Percentiles rank a stretch among this genome's conserved stretches.
These are phyloP conservation scores for Meloe dianella DNA, from an alignment of 2,888 invertebrate genomes.

Conservation along the genomic window DNA sequence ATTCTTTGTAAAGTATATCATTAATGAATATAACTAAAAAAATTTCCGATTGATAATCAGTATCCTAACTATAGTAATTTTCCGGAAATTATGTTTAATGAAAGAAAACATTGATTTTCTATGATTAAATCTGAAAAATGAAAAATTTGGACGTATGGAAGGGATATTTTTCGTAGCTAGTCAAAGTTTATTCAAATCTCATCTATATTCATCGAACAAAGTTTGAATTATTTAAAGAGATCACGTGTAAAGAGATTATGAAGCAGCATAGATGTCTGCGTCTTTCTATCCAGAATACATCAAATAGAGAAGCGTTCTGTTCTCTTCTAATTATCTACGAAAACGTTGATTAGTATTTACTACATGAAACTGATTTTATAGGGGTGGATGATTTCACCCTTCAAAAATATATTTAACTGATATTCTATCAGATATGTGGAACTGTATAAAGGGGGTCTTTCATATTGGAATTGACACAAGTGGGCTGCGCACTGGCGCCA, in stretches of 20 bases:
- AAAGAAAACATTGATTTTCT: slow-evolving; percentile 4
- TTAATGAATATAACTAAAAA: too few species aligned
- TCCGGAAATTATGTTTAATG: slow-evolving; percentile 6
- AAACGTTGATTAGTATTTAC: too few species aligned
- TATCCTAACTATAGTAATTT: neutral
- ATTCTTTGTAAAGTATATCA: too few species aligned
- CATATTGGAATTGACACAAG: slow-evolving; percentile 31
- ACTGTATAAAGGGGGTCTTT: slow-evolving; percentile 7
- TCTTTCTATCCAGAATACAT: too few species aligned
- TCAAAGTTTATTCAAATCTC: neutral
- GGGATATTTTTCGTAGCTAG: too few species aligned
- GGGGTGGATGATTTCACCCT: neutral
- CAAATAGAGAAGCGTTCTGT: too few species aligned
- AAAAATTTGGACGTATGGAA: too few species aligned
- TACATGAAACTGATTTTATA: too few species aligned
- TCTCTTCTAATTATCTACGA: too few species aligned
- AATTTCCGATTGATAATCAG: neutral
- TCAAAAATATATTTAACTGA: neutral
- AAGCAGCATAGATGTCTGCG: neutral
- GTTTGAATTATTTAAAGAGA: neutral
- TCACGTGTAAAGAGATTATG: neutral
- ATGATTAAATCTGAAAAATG: neutral
- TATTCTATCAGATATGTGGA: neutral
- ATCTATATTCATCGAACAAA: too few species aligned
- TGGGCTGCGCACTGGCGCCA: slow-evolving; percentile 37